A percentile compares a stretch with the other conserved stretches of the same genome.
phyloP scores from a whole-genome alignment of 1,140 invertebrate species.

The honey bee (Apis mellifera) region Amel_HAv3.1 CM009936.2:17314501-17315000 shows the following conservation, averaged over 20 bases:
- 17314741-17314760: slow-evolving; percentile 37
- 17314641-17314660: slow-evolving; percentile 35
- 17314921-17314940: slow-evolving; percentile 72
- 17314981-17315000: slow-evolving; percentile 45
- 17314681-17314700: slow-evolving; percentile 27
- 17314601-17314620: no score
- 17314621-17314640: no score
- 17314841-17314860: slow-evolving; percentile 39
- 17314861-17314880: no score
- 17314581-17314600: no score
- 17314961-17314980: slow-evolving; percentile 46
- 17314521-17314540: no score
- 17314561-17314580: no score
- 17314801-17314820: slow-evolving; percentile 2
- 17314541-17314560: no score
- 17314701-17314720: slow-evolving; percentile 9
- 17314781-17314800: slow-evolving; percentile 59
- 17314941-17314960: neutral
- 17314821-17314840: slow-evolving; percentile 70
- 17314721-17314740: slow-evolving; percentile 13
- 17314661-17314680: slow-evolving; percentile 38
- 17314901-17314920: slow-evolving; percentile 72
- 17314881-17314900: slow-evolving; percentile 76
- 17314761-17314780: slow-evolving; percentile 52
- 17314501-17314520: no score